Conservation (phyloP, 2,113 vertebrate genomes). For the Osmerus eperlanus region DNA sequence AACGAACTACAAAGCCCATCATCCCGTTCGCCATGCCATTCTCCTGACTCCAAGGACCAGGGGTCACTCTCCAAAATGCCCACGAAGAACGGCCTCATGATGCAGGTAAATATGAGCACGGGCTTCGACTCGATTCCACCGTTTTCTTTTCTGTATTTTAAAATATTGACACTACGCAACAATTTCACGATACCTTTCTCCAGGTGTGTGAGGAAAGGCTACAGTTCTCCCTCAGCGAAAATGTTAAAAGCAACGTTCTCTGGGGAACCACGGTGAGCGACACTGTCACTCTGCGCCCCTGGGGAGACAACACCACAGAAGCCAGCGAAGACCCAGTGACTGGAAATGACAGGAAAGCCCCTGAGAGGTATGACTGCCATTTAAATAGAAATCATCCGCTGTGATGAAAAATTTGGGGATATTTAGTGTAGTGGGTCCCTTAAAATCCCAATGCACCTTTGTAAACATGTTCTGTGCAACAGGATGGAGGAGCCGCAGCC, state of each 20-base stretch:
- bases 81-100: slow-evolving; percentile 79
- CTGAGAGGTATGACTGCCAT: slow-evolving; percentile 53
- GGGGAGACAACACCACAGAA: slow-evolving; percentile 62
- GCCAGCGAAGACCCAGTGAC: slow-evolving; percentile 28
- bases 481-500: slow-evolving; percentile 52
- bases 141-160: background rate
- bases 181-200: slow-evolving; percentile 16
- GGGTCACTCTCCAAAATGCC: slow-evolving; percentile 69
- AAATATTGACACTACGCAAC: background rate
- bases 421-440: background rate
- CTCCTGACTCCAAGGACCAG: slow-evolving; percentile 66
- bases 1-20: slow-evolving; percentile 27
- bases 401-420: background rate
- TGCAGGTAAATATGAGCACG: slow-evolving; percentile 66
- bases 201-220: slow-evolving; percentile 88
- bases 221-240: slow-evolving; percentile 83
- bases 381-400: background rate
- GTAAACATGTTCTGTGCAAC: background rate
- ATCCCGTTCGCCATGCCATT: slow-evolving; percentile 30
- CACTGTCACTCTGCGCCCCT: slow-evolving; percentile 59
- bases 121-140: background rate
- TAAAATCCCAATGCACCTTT: too few relatives aligned
- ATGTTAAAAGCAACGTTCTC: slow-evolving; percentile 83
- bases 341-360: slow-evolving; percentile 43
- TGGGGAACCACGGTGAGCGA: slow-evolving; percentile 70